Base-by-base conservation (phyloP, 1,140 invertebrate species). In the Ceratina calcarata region DNA sequence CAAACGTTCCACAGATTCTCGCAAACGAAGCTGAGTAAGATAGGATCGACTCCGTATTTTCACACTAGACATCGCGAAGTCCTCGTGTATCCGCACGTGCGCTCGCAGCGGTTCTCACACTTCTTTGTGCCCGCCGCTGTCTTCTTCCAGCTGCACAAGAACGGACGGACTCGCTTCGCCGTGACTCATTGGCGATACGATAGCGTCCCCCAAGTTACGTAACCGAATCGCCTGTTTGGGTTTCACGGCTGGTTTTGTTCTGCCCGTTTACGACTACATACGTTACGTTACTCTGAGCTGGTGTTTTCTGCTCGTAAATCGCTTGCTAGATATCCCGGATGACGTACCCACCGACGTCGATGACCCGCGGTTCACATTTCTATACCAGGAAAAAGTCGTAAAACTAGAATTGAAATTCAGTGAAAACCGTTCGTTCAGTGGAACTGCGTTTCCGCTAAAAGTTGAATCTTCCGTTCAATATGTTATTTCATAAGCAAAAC, bases 181-280 rank as follows among this genome's bases (percentile, higher is more conserved):
- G 70, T 90, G 89, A 90, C 83, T 90, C 89, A 90, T 78, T 88
- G 66, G 82, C 82, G 89, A 90, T 90, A 90, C 84, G 89, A 90
- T 90, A 89, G 85, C 86, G 84, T 88, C 79, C 83, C 85, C 85
- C 61, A 78, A 71, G 57, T 89, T 89, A 82, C 83, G 83, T 89
- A 89, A 90, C 79, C 78, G 74, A 88, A 88, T 89, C 82, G 87
- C 68, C 80, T 86, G 89, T 90, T 90, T 88, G 81, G 82, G 87
- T 88, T 90, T 84, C 86, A 81, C 81, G 83, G 84, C 76, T 84
- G 85, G 70, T 82, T 60, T 85, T 80, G 77, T 88, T 86, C 37
- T 76, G 72, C 66, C 64, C 75, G 66, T 88, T 87, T 76, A 79
- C 58, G 37, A 84, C 53, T 24, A 60, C 78, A 32, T 51, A 22